Percentiles rank a stretch among this genome's conserved stretches.
These are phyloP conservation scores for Elymnias hypermnestra DNA, from an alignment of 1,140 invertebrate species.

Conservation along the genomic window DNA sequence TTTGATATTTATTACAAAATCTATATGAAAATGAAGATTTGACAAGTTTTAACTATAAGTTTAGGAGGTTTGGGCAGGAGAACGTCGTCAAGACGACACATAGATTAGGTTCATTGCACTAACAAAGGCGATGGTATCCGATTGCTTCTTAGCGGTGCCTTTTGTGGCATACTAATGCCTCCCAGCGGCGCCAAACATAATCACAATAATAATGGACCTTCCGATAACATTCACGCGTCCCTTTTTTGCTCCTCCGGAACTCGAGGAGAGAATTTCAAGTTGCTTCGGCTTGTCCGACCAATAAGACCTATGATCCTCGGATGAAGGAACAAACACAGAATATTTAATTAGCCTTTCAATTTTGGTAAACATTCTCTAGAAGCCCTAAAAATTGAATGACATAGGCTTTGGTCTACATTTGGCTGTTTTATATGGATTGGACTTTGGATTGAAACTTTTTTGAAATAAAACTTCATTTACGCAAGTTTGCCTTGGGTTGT, in stretches of 20 bases:
- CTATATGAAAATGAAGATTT: too few species aligned
- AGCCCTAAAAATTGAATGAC: too few species aligned
- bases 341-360: not conserved
- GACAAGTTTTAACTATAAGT: too few species aligned
- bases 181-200: constrained; percentile 7
- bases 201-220: constrained; percentile 12
- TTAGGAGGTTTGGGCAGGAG: too few species aligned
- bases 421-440: too few species aligned
- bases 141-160: constrained; percentile 6
- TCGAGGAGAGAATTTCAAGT: not conserved
- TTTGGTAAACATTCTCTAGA: not conserved
- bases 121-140: constrained; percentile 18
- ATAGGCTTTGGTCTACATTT: too few species aligned
- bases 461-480: too few species aligned
- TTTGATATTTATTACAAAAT: too few species aligned
- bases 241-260: constrained; percentile 1
- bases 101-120: constrained; percentile 19
- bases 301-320: too few species aligned
- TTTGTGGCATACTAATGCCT: constrained; percentile 15
- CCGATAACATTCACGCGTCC: constrained; percentile 9
- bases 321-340: not conserved
- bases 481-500: too few species aligned
- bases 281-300: not conserved
- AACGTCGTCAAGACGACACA: too few species aligned
- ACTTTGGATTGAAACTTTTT: too few species aligned